Conservation (phyloP, 2,797 vertebrate species). For the Perodicticus potto region DNA sequence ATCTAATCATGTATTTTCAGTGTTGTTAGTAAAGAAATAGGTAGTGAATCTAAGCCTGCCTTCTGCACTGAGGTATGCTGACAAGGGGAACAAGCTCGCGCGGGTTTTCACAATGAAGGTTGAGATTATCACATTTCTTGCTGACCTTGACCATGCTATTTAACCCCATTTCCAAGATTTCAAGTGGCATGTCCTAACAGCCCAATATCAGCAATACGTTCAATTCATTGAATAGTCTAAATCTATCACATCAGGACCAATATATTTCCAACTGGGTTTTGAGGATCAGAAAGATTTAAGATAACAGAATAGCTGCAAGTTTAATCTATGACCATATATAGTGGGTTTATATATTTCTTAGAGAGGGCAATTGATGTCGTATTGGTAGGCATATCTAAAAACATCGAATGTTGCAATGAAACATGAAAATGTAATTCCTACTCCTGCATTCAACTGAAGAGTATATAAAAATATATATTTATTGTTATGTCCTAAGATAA, state of each 20-base stretch:
- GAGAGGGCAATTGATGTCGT: not conserved
- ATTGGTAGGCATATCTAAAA: not conserved
- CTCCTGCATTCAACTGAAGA: not conserved
- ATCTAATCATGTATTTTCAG: not conserved
- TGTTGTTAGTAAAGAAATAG: not conserved
- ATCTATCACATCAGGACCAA: not conserved
- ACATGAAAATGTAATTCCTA: conserved; percentile 35
- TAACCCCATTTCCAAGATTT: not conserved
- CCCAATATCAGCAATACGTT: not conserved
- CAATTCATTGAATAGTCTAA: not conserved
- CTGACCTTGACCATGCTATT: not conserved
- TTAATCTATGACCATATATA: not conserved
- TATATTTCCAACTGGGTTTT: not conserved
- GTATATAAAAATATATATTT: not conserved
- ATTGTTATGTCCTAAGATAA: not conserved
- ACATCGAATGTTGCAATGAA: not conserved
- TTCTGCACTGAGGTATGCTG: not conserved
- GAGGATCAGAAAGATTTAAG: conserved; percentile 26
- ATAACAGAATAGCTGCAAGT: not conserved
- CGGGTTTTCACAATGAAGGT: not conserved
- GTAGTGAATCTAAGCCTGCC: not conserved
- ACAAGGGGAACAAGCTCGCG: not conserved
- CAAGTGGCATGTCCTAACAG: not conserved
- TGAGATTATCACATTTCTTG: not conserved
- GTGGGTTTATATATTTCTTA: not conserved